phyloP scores from a whole-genome alignment of 30 jellyfish, hydroid and myxozoan species.

The Sanderia malayensis region DNA sequence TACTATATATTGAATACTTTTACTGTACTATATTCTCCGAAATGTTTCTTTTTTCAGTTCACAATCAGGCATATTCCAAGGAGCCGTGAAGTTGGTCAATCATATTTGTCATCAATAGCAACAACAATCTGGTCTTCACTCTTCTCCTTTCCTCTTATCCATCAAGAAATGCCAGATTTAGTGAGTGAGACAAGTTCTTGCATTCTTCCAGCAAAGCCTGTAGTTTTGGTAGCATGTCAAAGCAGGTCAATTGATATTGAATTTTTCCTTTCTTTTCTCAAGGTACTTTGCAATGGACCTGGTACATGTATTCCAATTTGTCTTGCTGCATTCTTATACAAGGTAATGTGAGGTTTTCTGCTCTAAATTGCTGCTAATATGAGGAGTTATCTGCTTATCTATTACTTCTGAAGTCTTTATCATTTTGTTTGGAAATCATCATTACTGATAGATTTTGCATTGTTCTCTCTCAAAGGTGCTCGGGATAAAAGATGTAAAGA shows the following conservation, averaged over 20 bases:
- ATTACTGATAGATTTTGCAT: not conserved
- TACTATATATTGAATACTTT: too few relatives aligned
- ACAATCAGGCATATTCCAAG: constrained; percentile 58
- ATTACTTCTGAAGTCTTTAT: too few relatives aligned
- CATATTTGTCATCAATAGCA: constrained; percentile 64
- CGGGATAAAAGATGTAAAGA: constrained; percentile 42
- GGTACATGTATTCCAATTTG: constrained; percentile 98
- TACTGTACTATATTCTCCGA: too few relatives aligned
- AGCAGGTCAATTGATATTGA: too few relatives aligned
- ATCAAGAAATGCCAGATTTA: constrained; percentile 81
- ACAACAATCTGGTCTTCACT: constrained; percentile 67
- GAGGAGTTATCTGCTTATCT: too few relatives aligned
- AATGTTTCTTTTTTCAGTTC: constrained; percentile 40
- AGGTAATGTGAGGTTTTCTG: too few relatives aligned
- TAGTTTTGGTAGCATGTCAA: too few relatives aligned
- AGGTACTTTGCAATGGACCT: constrained; percentile 99
- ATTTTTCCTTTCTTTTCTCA: constrained; percentile 4
- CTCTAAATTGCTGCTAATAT: too few relatives aligned
- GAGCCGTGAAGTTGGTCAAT: constrained; percentile 91
- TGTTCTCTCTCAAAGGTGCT: constrained; percentile 52
- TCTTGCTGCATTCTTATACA: constrained; percentile 64
- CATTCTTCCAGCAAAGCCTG: too few relatives aligned
- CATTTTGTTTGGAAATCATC: too few relatives aligned
- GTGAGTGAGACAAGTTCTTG: too few relatives aligned
- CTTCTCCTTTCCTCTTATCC: constrained; percentile 53